Conservation (phyloP, 2,888 invertebrate genomes). For the Drosophila mayaguana region DNA sequence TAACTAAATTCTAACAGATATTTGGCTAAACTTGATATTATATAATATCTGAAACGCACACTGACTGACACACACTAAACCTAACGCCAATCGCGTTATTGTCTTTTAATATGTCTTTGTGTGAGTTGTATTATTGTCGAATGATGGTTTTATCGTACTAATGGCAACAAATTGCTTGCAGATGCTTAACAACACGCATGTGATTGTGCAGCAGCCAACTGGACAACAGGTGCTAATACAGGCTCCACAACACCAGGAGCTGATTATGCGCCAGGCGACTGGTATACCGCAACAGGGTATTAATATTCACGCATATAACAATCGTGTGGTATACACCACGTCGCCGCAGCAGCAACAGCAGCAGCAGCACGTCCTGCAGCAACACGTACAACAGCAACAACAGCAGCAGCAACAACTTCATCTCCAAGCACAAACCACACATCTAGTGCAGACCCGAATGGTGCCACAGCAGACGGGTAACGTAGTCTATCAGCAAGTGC, state of each 20-base stretch:
- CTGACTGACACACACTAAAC: neutral
- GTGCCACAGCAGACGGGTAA: slow-evolving; percentile 68
- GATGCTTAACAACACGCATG: slow-evolving; percentile 81
- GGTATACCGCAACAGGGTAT: slow-evolving; percentile 79
- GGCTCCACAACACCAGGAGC: slow-evolving; percentile 82
- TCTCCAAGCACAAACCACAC: slow-evolving; percentile 73
- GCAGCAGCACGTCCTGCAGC: slow-evolving; percentile 61
- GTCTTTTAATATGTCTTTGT: neutral
- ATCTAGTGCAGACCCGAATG: slow-evolving; percentile 78
- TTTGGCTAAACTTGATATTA: neutral
- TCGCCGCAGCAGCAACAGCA: slow-evolving; percentile 61
- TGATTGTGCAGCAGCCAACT: slow-evolving; percentile 80
- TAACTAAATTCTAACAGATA: neutral
- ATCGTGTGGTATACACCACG: slow-evolving; percentile 77
- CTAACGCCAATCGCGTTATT: neutral
- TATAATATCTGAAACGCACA: neutral
- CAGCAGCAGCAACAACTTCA: slow-evolving; percentile 70
- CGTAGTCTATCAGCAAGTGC: slow-evolving; percentile 82
- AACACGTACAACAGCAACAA: slow-evolving; percentile 65
- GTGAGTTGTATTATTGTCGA: neutral
- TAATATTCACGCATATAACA: slow-evolving; percentile 75
- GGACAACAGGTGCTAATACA: slow-evolving; percentile 83
- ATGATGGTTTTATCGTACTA: neutral
- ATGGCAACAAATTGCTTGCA: slow-evolving; percentile 24
- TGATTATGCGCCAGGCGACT: slow-evolving; percentile 83